A percentile compares a stretch with the other conserved stretches of the same genome.
Conservation (phyloP, 1,140 invertebrate genomes). For the Colletes latitarsis region DNA sequence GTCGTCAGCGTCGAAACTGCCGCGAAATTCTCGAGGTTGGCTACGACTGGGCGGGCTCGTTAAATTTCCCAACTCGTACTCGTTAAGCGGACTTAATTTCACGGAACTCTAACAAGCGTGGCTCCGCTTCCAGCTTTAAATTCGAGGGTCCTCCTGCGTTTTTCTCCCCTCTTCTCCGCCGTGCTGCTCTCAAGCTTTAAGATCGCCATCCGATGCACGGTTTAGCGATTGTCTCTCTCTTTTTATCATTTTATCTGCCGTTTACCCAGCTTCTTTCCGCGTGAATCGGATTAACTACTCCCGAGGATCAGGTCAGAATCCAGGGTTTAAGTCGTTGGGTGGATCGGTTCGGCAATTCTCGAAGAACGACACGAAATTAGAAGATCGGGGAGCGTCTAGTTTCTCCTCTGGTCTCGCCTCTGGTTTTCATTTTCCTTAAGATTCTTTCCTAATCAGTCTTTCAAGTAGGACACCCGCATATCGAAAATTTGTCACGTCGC, state of each 20-base stretch:
- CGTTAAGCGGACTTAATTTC: conserved; percentile 60
- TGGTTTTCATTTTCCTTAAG: too few species aligned
- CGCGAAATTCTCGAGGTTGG: conserved; percentile 9
- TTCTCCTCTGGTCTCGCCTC: too few species aligned
- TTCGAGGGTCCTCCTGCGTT: conserved; percentile 20
- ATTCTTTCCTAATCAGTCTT: background rate
- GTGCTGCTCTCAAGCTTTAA: background rate
- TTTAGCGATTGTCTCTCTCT: conserved; percentile 16
- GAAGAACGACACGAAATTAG: too few species aligned
- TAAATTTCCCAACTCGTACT: conserved; percentile 40
- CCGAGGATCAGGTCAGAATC: too few species aligned
- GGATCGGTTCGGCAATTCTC: too few species aligned
- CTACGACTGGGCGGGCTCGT: conserved; percentile 14
- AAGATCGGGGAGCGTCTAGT: too few species aligned
- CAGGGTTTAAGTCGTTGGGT: too few species aligned
- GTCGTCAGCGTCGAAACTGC: background rate
- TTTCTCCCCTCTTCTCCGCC: too few species aligned
- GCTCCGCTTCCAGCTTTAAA: conserved; percentile 42
- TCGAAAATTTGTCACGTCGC: conserved; percentile 50
- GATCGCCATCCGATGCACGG: conserved; percentile 4
- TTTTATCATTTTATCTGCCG: too few species aligned
- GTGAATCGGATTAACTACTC: too few species aligned
- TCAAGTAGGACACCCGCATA: conserved; percentile 24
- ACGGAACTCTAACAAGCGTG: conserved; percentile 50
- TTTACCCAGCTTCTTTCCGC: too few species aligned